Conservation (phyloP, 2,113 vertebrate species). For the Mirza zaza region DNA sequence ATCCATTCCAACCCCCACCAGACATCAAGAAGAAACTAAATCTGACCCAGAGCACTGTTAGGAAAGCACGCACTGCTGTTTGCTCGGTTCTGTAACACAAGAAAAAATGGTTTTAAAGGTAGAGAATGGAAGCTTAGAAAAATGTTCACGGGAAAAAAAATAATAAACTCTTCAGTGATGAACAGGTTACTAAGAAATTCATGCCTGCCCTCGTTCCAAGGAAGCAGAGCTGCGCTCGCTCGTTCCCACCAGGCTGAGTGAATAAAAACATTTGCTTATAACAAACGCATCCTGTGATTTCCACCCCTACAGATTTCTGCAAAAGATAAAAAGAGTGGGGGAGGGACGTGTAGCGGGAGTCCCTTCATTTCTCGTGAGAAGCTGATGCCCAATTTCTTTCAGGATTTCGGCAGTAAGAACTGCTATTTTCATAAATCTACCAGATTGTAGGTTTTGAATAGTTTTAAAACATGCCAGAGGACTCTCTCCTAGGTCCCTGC, state of each 20-base stretch:
- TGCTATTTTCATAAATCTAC: slow-evolving; percentile 30
- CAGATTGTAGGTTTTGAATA: not conserved
- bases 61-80: not conserved
- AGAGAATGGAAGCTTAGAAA: not conserved
- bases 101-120: not conserved
- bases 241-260: not conserved
- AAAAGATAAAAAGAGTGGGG: not conserved
- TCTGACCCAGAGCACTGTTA: not conserved
- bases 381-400: not conserved
- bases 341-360: not conserved
- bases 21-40: not conserved
- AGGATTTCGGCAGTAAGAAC: not conserved
- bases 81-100: not conserved
- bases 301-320: not conserved
- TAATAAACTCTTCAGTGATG: not conserved
- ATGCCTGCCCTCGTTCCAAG: not conserved
- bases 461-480: slow-evolving; percentile 25
- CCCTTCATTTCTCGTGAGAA: not conserved
- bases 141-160: not conserved
- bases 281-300: not conserved
- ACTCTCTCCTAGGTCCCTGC: not conserved
- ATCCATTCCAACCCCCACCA: not conserved
- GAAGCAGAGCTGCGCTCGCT: not conserved
- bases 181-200: not conserved
- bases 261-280: not conserved